A percentile compares a stretch with the other conserved stretches of the same genome.
Evolutionary conservation across 2,797 vertebrate genomes (phyloP).

Genomic region (Benthosema pterotum): DNA sequence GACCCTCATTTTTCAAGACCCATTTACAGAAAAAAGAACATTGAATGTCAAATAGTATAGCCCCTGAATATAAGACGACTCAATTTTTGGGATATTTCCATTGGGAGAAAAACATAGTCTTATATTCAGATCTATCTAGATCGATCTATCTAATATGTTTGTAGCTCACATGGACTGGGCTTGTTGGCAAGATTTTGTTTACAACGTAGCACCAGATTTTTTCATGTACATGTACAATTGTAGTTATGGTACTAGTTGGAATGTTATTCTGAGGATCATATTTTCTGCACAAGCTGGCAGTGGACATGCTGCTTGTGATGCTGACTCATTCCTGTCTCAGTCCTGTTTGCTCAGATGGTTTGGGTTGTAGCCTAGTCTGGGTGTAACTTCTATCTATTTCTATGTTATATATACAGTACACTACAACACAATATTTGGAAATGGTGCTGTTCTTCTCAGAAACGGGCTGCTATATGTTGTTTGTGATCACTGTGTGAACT

Average conservation of each 20-base stretch:
- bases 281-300: conserved; percentile 19
- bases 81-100: too few species aligned
- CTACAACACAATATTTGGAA: conserved; percentile 16
- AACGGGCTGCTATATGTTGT: conserved; percentile 22
- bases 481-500: conserved; percentile 4
- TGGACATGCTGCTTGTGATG: conserved; percentile 18
- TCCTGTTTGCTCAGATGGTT: conserved; percentile 52
- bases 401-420: neutral
- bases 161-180: too few species aligned
- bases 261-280: conserved; percentile 35
- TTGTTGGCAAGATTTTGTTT: neutral
- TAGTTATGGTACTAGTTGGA: conserved; percentile 1
- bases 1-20: too few species aligned
- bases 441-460: neutral
- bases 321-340: conserved; percentile 20
- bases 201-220: neutral
- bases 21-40: too few species aligned
- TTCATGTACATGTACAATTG: conserved; percentile 14
- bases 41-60: too few species aligned
- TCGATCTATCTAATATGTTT: too few species aligned
- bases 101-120: too few species aligned
- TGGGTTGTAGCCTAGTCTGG: conserved; percentile 25
- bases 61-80: too few species aligned
- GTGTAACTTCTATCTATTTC: neutral
- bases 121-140: too few species aligned